phyloP scores from a whole-genome alignment of 2,888 invertebrate species.

The Theretra japonica region DNA sequence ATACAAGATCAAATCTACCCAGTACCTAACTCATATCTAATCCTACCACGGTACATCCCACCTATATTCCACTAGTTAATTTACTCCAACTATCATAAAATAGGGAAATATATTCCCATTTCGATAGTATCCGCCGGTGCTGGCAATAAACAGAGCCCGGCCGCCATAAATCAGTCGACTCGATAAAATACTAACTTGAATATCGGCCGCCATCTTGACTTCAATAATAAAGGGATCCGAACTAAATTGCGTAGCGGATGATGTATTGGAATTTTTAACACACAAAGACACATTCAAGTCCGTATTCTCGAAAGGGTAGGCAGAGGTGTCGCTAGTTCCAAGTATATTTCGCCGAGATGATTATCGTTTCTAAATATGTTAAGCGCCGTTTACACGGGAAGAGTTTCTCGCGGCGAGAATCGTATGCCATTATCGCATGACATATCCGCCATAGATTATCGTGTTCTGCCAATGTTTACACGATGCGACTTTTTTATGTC shows the following conservation, averaged over 20 bases:
- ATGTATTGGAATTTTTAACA: background rate
- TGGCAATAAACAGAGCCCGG: conserved; percentile 8
- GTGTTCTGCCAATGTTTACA: too few relatives aligned
- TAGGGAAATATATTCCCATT: conserved; percentile 13
- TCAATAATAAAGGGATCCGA: background rate
- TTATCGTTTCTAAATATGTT: too few relatives aligned
- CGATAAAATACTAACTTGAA: conserved; percentile 14
- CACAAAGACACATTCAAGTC: background rate
- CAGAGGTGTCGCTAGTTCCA: background rate
- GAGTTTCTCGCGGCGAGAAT: too few relatives aligned
- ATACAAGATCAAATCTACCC: too few relatives aligned
- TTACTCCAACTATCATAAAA: background rate
- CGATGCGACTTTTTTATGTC: too few relatives aligned
- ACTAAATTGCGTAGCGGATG: background rate
- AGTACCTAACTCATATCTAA: too few relatives aligned
- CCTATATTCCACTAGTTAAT: too few relatives aligned
- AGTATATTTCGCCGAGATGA: too few relatives aligned
- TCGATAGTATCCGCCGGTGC: background rate
- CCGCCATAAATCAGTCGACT: conserved; percentile 7
- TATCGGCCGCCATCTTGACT: conserved; percentile 20
- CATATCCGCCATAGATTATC: too few relatives aligned
- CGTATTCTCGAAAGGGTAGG: background rate
- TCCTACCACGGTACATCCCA: too few relatives aligned
- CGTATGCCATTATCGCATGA: too few relatives aligned
- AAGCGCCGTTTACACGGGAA: too few relatives aligned